A percentile compares a stretch with the other conserved stretches of the same genome.
These are phyloP conservation scores for Cranoglanis bouderius DNA, from an alignment of 2,113 vertebrate species.

Conservation along the genomic window DNA sequence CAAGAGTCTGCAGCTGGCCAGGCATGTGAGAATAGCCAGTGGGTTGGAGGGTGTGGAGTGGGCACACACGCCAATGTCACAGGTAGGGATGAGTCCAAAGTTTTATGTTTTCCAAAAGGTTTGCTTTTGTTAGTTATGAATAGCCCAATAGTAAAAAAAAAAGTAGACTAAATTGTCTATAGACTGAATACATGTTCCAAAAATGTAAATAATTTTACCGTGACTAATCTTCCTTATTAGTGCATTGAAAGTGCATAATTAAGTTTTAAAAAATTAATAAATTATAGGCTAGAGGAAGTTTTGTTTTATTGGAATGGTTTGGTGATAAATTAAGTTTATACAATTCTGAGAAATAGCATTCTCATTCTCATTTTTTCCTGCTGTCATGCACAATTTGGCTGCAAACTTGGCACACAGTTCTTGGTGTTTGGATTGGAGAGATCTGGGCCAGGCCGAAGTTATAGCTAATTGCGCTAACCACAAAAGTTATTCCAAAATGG, in stretches of 20 bases:
- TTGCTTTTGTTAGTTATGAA: background rate
- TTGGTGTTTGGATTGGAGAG: background rate
- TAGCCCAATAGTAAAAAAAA: background rate
- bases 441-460: background rate
- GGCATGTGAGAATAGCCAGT: constrained; percentile 76
- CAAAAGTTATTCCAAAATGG: background rate
- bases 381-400: no score
- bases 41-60: constrained; percentile 84
- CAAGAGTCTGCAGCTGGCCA: constrained; percentile 73
- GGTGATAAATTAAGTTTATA: background rate
- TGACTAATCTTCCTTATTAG: background rate
- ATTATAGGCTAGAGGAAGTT: background rate
- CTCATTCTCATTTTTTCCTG: background rate
- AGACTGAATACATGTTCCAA: background rate
- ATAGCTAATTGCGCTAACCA: background rate
- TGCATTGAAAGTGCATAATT: background rate
- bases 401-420: background rate
- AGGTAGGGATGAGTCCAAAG: background rate
- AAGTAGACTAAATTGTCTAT: background rate
- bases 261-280: no score
- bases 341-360: background rate
- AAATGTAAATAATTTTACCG: background rate
- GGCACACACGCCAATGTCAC: constrained; percentile 63
- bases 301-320: background rate
- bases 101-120: background rate